These are phyloP conservation scores for Maconellicoccus hirsutus DNA, from an alignment of 1,140 invertebrate species.

Conservation along the genomic window DNA sequence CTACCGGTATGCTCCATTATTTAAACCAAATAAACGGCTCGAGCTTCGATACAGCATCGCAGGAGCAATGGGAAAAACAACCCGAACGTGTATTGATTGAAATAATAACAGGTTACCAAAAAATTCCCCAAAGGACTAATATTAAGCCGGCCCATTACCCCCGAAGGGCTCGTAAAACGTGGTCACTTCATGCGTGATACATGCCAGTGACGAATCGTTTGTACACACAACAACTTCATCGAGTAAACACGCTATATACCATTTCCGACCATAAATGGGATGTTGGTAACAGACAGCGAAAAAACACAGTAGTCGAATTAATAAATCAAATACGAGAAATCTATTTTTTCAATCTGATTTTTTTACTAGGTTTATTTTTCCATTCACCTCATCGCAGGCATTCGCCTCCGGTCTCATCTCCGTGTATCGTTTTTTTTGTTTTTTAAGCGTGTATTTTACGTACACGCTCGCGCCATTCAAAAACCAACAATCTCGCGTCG, in stretches of 20 bases:
- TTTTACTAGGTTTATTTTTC: not conserved
- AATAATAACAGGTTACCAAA: not conserved
- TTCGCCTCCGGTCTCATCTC: no score
- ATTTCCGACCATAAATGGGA: not conserved
- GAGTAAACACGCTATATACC: not conserved
- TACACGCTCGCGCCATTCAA: no score
- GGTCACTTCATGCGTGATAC: constrained; percentile 2
- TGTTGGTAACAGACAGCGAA: not conserved
- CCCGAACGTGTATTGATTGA: not conserved
- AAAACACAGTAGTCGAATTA: not conserved
- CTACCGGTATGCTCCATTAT: no score
- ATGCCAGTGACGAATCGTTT: constrained; percentile 7
- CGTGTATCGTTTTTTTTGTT: no score
- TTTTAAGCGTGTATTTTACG: no score
- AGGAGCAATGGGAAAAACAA: not conserved
- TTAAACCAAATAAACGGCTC: not conserved
- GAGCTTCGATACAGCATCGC: not conserved
- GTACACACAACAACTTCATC: constrained; percentile 8
- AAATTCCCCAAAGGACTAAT: constrained; percentile 1
- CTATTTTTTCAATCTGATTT: not conserved
- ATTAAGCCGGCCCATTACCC: constrained; percentile 5
- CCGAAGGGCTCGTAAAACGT: not conserved
- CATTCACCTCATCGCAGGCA: no score
- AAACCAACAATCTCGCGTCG: no score
- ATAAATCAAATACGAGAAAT: constrained; percentile 5